These are phyloP conservation scores for Polydrusus cervinus DNA, from an alignment of 2,888 invertebrate species.

Conservation along the genomic window DNA sequence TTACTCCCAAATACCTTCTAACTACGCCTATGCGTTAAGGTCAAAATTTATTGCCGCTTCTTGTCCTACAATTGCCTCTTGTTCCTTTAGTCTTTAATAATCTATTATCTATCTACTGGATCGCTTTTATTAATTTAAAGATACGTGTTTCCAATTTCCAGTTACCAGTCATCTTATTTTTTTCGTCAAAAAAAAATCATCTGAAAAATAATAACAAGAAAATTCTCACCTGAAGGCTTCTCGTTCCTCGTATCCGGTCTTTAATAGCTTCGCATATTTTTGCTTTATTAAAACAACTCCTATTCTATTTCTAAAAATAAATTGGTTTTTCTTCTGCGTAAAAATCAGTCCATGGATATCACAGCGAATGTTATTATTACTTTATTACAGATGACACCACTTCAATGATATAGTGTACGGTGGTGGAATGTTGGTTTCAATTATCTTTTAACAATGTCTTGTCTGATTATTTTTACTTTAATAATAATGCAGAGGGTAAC, in stretches of 20 bases:
- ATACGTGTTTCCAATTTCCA: background rate
- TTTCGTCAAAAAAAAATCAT: background rate
- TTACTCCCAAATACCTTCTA: no score
- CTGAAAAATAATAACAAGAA: background rate
- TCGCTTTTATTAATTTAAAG: slow-evolving; percentile 3
- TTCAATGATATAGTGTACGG: no score
- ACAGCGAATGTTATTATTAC: background rate
- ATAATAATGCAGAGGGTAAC: no score
- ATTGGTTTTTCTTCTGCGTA: slow-evolving; percentile 13
- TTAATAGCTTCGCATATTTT: slow-evolving; percentile 28
- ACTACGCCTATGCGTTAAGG: no score
- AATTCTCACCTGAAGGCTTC: slow-evolving; percentile 20
- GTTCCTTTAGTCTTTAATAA: background rate
- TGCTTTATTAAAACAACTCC: slow-evolving; percentile 16
- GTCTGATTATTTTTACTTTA: slow-evolving; percentile 5
- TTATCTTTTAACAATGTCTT: slow-evolving; percentile 9
- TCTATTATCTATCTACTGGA: background rate
- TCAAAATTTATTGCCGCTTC: no score
- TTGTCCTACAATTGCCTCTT: no score
- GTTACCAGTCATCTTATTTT: background rate
- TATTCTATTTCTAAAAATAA: slow-evolving; percentile 24
- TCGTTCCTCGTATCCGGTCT: slow-evolving; percentile 10
- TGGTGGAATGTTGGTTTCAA: background rate
- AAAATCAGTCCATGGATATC: slow-evolving; percentile 17
- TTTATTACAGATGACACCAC: slow-evolving; percentile 6